Percentiles rank a stretch among this genome's conserved stretches.
Conservation (phyloP, 2,797 vertebrate species). For the Oreortyx pictus region DNA sequence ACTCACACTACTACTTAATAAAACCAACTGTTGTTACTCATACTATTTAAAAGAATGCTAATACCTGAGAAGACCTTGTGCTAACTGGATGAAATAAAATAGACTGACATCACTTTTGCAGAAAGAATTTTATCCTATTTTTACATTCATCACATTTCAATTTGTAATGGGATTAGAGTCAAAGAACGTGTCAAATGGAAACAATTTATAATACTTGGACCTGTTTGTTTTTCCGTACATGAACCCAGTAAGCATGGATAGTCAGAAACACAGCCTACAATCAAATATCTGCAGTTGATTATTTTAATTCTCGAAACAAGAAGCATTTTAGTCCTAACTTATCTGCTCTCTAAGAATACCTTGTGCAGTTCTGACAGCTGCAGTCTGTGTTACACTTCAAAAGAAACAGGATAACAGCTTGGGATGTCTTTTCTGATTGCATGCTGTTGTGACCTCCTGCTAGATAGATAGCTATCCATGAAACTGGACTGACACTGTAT, state of each 20-base stretch:
- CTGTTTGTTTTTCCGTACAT: background rate
- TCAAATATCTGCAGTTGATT: background rate
- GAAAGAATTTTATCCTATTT: background rate
- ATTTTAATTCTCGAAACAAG: background rate
- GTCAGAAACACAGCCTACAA: accelerated
- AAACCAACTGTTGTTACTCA: conserved; percentile 66
- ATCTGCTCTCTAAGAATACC: background rate
- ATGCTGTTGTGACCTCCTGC: background rate
- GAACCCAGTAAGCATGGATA: background rate
- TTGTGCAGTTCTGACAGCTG: background rate
- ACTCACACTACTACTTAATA: conserved; percentile 61
- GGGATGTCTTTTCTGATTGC: background rate
- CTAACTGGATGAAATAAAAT: conserved; percentile 32
- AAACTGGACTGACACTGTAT: background rate
- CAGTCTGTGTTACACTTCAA: background rate
- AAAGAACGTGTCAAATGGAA: background rate
- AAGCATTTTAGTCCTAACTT: background rate
- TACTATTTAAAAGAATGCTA: conserved; percentile 61
- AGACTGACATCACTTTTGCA: conserved; percentile 2
- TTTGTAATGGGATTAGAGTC: background rate
- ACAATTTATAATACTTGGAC: background rate
- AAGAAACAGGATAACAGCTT: conserved; percentile 4
- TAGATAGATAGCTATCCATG: background rate
- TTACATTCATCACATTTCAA: background rate
- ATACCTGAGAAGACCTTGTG: conserved; percentile 59